Percentiles rank a stretch among this genome's conserved stretches.
Evolutionary conservation across 2,113 vertebrate species (phyloP).

Genomic region (Arvicanthis niloticus): DNA sequence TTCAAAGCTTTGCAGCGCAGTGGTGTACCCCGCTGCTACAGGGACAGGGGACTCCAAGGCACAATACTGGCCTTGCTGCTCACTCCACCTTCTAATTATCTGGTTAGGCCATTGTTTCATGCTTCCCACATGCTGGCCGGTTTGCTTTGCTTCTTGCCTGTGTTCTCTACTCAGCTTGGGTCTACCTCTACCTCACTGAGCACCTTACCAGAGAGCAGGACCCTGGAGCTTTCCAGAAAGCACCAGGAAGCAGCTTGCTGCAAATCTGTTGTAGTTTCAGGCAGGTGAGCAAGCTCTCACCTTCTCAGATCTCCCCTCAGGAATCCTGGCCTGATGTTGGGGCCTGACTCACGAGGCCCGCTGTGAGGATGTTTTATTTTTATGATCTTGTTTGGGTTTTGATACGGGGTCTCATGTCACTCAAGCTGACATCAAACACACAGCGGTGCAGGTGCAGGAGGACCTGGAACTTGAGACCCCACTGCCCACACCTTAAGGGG

Average conservation of each 20-base stretch:
- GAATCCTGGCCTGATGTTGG: fast-evolving
- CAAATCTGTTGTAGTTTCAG: neutral
- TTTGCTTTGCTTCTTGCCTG: neutral
- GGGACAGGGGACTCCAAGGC: neutral
- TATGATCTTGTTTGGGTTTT: neutral
- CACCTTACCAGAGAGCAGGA: neutral
- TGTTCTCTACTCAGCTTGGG: neutral
- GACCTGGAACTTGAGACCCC: neutral
- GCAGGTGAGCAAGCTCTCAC: neutral
- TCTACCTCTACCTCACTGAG: neutral
- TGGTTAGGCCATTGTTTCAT: fast-evolving
- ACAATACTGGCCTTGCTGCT: no score
- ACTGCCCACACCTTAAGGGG: no score
- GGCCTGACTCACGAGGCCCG: neutral
- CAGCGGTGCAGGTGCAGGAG: neutral
- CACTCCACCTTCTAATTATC: neutral
- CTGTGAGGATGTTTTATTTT: neutral
- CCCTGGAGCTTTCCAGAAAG: fast-evolving
- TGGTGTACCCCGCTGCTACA: neutral
- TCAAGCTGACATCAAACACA: neutral
- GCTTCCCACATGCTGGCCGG: fast-evolving
- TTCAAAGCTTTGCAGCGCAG: neutral
- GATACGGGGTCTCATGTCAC: neutral
- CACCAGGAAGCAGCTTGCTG: neutral
- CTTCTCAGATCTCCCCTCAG: fast-evolving